Percentiles rank a stretch among this genome's conserved stretches.
Conservation (phyloP, 2,797 vertebrate genomes). For the Columba guinea region DNA sequence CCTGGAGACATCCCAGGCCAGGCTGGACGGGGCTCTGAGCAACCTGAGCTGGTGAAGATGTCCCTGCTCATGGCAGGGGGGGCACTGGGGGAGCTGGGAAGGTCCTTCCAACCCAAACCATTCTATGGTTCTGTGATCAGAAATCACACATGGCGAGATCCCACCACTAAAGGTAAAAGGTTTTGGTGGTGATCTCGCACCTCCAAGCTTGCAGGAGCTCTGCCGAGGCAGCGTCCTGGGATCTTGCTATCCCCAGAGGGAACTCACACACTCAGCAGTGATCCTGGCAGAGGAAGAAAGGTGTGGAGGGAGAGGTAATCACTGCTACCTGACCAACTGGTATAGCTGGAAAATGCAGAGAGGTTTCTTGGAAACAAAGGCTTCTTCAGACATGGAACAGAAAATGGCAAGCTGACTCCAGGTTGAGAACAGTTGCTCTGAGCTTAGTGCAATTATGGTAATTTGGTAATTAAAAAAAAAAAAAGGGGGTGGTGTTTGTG, state of each 20-base stretch:
- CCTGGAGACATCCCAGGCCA: no score
- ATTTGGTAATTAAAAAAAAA: background rate
- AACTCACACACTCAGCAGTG: conserved; percentile 28
- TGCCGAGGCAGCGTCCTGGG: background rate
- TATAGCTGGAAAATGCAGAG: conserved; percentile 55
- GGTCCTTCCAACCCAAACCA: no score
- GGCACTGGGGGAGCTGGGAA: no score
- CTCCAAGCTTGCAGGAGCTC: background rate
- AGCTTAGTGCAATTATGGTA: background rate
- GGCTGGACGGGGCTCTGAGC: no score
- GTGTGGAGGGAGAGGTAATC: conserved; percentile 24
- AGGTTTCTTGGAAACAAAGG: conserved; percentile 37
- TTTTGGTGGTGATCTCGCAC: rapidly evolving
- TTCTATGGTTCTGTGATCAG: background rate
- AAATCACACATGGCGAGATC: rapidly evolving
- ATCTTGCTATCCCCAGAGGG: conserved; percentile 26
- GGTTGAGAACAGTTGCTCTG: background rate
- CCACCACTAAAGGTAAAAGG: background rate
- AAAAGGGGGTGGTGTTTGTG: background rate
- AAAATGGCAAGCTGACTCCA: background rate
- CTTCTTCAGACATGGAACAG: conserved; percentile 11
- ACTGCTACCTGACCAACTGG: conserved; percentile 55
- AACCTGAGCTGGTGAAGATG: no score
- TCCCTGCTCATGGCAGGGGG: no score
- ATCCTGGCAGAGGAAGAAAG: conserved; percentile 65